Conservation (phyloP, 2,797 vertebrate genomes). For the Bovichtus diacanthus region DNA sequence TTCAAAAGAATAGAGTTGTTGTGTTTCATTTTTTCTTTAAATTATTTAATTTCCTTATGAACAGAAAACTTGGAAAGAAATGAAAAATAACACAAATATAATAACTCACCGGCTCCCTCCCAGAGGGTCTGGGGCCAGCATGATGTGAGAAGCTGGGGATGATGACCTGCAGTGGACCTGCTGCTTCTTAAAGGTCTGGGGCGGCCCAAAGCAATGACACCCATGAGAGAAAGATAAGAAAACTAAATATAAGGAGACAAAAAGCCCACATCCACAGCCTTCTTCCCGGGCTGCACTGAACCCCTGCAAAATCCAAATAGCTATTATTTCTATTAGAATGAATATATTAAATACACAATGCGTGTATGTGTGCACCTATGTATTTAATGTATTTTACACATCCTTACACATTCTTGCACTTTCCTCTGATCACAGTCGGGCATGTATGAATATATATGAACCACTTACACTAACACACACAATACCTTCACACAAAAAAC, state of each 20-base stretch:
- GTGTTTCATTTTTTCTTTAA: background rate
- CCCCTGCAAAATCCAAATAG: background rate
- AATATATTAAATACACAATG: too few relatives aligned
- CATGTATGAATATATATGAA: too few relatives aligned
- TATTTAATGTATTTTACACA: background rate
- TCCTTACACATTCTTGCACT: background rate
- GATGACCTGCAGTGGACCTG: background rate
- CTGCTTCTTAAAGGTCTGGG: background rate
- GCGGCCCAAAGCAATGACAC: background rate
- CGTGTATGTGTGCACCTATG: background rate
- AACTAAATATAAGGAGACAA: background rate
- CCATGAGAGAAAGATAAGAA: background rate
- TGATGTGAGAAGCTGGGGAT: background rate
- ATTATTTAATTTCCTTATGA: conserved; percentile 7
- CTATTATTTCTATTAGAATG: background rate
- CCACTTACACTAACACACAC: background rate
- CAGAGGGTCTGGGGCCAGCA: background rate
- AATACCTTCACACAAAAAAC: too few relatives aligned
- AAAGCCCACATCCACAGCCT: background rate
- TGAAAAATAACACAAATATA: background rate
- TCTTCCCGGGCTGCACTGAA: too few relatives aligned
- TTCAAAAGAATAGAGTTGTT: background rate
- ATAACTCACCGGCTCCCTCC: background rate
- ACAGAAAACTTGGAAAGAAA: background rate
- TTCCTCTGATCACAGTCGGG: background rate